Evolutionary conservation across 2,888 invertebrate genomes (phyloP).

Genomic region (Chloroclystis v-ata): DNA sequence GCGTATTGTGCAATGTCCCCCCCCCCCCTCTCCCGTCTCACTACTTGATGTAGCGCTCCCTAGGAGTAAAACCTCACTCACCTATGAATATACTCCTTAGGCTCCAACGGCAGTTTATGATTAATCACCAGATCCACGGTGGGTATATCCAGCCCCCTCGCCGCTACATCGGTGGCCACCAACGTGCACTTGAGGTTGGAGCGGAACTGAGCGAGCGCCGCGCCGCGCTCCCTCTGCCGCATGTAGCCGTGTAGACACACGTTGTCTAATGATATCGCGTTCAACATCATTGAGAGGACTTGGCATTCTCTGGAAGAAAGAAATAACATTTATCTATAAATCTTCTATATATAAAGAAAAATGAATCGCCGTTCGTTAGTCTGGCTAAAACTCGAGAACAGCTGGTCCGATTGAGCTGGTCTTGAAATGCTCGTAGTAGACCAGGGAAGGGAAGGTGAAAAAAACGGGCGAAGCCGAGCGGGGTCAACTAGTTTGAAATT

Average conservation of each 20-base stretch:
- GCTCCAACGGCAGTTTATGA: constrained; percentile 92
- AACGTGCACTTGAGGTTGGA: constrained; percentile 92
- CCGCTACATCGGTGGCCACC: constrained; percentile 98
- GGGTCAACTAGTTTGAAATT: too few relatives aligned
- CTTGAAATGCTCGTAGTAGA: too few relatives aligned
- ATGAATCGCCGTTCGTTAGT: too few relatives aligned
- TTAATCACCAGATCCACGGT: constrained; percentile 97
- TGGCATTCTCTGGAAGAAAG: constrained; percentile 87
- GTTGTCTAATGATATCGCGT: constrained; percentile 91
- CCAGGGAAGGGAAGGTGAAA: too few relatives aligned
- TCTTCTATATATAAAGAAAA: too few relatives aligned
- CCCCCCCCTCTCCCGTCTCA: too few relatives aligned
- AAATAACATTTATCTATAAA: constrained; percentile 1
- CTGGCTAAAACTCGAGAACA: too few relatives aligned
- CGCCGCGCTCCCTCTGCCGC: constrained; percentile 89
- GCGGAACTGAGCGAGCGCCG: constrained; percentile 92
- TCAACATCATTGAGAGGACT: constrained; percentile 91
- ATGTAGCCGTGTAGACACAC: constrained; percentile 96
- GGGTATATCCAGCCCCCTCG: constrained; percentile 97
- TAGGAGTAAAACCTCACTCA: too few relatives aligned
- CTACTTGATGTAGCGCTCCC: too few relatives aligned
- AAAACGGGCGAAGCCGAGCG: too few relatives aligned
- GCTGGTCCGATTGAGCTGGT: too few relatives aligned
- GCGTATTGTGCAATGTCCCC: too few relatives aligned
- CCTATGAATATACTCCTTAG: constrained; percentile 96